These are phyloP conservation scores for Eustalomyia histrio DNA, from an alignment of 2,888 invertebrate species.

Conservation along the genomic window DNA sequence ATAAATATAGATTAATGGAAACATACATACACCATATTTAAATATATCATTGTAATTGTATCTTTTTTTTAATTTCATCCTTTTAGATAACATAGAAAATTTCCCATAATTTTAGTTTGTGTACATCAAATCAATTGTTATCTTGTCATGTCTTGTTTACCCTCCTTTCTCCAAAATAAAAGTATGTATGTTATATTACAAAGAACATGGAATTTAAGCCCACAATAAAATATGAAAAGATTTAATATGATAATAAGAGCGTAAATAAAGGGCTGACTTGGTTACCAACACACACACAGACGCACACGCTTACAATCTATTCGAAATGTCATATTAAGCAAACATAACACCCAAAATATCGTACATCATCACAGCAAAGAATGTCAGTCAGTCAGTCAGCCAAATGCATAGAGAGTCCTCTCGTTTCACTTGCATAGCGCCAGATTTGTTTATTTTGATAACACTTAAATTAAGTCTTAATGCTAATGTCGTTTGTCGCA, in stretches of 20 bases:
- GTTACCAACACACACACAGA: background rate
- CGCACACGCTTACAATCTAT: slow-evolving; percentile 55
- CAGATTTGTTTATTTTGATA: slow-evolving; percentile 76
- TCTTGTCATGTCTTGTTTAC: slow-evolving; percentile 34
- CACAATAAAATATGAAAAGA: slow-evolving; percentile 26
- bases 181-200: background rate
- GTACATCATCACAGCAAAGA: slow-evolving; percentile 56
- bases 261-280: slow-evolving; percentile 62
- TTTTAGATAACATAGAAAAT: slow-evolving; percentile 50
- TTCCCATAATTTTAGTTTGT: slow-evolving; percentile 52
- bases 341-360: slow-evolving; percentile 54
- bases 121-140: slow-evolving; percentile 50
- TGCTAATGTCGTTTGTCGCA: slow-evolving; percentile 76
- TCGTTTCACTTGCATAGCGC: slow-evolving; percentile 25
- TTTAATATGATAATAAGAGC: slow-evolving; percentile 62
- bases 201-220: slow-evolving; percentile 36
- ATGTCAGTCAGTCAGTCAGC: slow-evolving; percentile 29
- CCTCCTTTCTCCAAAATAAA: background rate
- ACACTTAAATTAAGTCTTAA: slow-evolving; percentile 78
- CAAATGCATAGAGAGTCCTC: slow-evolving; percentile 18
- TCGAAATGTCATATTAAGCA: slow-evolving; percentile 64
- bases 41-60: slow-evolving; percentile 39
- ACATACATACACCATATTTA: slow-evolving; percentile 19
- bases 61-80: slow-evolving; percentile 55
- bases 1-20: slow-evolving; percentile 17